Percentiles rank a stretch among this genome's conserved stretches.
Conservation (phyloP, 2,797 vertebrate species). For the Centropyge bicolor region DNA sequence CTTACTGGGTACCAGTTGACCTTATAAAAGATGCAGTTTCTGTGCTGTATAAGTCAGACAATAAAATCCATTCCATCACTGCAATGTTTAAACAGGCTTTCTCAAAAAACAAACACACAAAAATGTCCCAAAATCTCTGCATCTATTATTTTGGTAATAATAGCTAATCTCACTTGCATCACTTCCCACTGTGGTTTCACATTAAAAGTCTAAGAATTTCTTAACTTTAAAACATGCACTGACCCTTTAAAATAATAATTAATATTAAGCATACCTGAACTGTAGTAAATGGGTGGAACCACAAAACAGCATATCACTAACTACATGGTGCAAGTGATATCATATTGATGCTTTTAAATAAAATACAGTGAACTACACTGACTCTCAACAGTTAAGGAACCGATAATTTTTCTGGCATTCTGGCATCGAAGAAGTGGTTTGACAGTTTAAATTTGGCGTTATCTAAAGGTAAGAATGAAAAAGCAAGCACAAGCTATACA, state of each 20-base stretch:
- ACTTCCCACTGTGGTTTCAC: no score
- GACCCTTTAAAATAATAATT: no score
- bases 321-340: not conserved
- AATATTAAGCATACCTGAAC: no score
- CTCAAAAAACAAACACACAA: no score
- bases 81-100: not conserved
- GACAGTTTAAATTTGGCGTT: not conserved
- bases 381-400: not conserved
- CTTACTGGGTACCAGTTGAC: not conserved
- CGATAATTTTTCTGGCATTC: not conserved
- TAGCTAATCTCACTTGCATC: no score
- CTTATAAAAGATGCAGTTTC: not conserved
- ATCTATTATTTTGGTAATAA: no score
- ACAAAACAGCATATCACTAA: not conserved
- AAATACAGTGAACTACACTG: not conserved
- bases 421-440: not conserved
- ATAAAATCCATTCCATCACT: slow-evolving; percentile 2
- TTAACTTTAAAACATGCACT: no score
- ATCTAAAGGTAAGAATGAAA: no score
- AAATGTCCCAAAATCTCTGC: no score
- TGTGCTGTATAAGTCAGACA: not conserved
- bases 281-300: no score
- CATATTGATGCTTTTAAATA: not conserved
- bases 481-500: not conserved
- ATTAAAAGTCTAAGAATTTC: no score